Evolutionary conservation across 2,797 vertebrate species (phyloP).

Genomic region (Liparis tanakae): DNA sequence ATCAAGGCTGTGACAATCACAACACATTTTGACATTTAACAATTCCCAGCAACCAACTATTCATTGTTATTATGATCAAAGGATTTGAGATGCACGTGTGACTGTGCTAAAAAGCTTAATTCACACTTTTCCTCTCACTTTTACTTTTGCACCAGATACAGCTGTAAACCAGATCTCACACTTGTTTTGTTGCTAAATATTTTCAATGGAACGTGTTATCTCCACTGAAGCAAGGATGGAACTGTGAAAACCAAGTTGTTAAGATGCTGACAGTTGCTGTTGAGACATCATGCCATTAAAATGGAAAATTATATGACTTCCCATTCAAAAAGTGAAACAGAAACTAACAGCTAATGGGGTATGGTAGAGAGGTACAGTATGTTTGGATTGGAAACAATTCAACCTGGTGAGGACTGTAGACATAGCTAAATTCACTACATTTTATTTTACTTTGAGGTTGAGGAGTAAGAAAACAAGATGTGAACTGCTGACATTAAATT

Average conservation of each 20-base stretch:
- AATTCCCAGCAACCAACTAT: neutral
- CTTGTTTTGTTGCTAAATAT: slow-evolving; percentile 23
- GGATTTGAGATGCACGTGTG: neutral
- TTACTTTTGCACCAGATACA: slow-evolving; percentile 12
- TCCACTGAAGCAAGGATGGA: slow-evolving; percentile 52
- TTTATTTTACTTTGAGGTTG: slow-evolving; percentile 50
- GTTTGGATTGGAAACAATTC: slow-evolving; percentile 65
- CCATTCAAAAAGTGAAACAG: slow-evolving; percentile 61
- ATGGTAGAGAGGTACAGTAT: slow-evolving; percentile 49
- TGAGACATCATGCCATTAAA: slow-evolving; percentile 71
- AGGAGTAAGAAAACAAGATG: slow-evolving; percentile 48
- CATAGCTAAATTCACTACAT: slow-evolving; percentile 37
- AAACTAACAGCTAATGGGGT: slow-evolving; percentile 66
- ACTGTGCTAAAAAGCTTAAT: neutral
- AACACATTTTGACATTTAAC: neutral
- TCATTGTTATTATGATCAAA: neutral
- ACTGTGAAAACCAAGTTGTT: slow-evolving; percentile 51
- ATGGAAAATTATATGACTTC: slow-evolving; percentile 73
- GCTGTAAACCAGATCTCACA: slow-evolving; percentile 29
- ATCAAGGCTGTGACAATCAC: neutral
- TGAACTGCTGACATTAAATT: slow-evolving; percentile 69
- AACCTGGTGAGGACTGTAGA: slow-evolving; percentile 46
- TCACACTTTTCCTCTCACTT: neutral
- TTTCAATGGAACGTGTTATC: slow-evolving; percentile 45
- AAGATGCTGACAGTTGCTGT: slow-evolving; percentile 69